phyloP scores from a whole-genome alignment of 2,113 vertebrate genomes.

The Xenus cinereus region DNA sequence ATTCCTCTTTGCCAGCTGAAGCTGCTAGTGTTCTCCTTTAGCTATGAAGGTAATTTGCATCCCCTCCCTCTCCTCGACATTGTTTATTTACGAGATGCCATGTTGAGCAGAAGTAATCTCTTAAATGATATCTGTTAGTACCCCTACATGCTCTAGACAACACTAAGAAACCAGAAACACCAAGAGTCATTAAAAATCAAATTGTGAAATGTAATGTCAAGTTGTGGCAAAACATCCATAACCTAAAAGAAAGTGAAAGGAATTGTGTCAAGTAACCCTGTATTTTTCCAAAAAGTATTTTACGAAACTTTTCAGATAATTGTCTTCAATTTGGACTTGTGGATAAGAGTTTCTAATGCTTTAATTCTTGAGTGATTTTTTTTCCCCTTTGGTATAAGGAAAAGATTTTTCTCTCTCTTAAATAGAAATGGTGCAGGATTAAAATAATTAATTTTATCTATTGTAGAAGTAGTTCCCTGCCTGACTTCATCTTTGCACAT shows the following conservation, averaged over 20 bases:
- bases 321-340: neutral
- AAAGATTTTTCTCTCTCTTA: neutral
- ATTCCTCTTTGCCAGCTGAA: neutral
- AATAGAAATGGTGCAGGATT: neutral
- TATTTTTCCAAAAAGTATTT: neutral
- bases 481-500: neutral
- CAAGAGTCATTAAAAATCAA: neutral
- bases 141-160: neutral
- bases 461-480: neutral
- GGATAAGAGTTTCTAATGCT: neutral
- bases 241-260: neutral
- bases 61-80: neutral
- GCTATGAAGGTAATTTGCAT: neutral
- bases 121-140: neutral
- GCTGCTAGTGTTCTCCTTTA: neutral
- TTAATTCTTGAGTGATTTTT: neutral
- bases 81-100: neutral
- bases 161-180: neutral
- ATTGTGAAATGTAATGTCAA: neutral
- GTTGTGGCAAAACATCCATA: neutral
- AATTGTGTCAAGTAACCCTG: neutral
- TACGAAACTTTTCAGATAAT: neutral
- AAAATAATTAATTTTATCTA: neutral
- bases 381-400: neutral
- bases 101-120: neutral